Base-by-base conservation (phyloP, 2,113 vertebrate species). In the Neodon shergylaensis region DNA sequence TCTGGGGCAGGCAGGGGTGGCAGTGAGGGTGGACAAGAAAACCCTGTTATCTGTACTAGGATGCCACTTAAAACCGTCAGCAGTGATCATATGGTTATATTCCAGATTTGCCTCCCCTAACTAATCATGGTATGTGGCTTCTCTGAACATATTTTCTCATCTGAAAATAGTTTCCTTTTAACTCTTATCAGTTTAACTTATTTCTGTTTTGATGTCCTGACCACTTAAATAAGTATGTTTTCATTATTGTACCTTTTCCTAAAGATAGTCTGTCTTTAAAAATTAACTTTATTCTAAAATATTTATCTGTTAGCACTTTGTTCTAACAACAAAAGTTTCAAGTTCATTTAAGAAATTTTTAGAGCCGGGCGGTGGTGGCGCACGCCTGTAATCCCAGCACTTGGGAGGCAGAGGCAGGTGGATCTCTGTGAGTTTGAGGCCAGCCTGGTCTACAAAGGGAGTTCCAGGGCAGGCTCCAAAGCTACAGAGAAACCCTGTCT, bases 231-330 rank as follows among this genome's bases (percentile, higher is more conserved):
- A 28, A 89, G 36, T 3, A 33, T 61, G 49, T 66, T 91, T 58
- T 89, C 73, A 44, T 54, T 13, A 28, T 12, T 65, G 5, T 12
- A 9, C 28, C 1, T 79, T 90, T 90, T 63, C 54, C 66, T 88
- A 74, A 74, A 73, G 83, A 76, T 2, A 54, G 1, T 42, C 58
- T 26, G 26, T n/a, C 65, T 95, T 90, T 31, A 4, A 68, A 90
- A 65, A 9, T 96, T n/a, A 87, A 8, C 19, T 83, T 87, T 78
- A 82, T 92, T 90, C 70, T 58, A 92, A 61, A 92, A 31, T n/a
- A 58, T 49, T n/a, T 84, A 70, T 49, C 42, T n/a, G 52, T 42
- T 70, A 26, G 22, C 11, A 52, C 74, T 91, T 88, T 77, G 70
- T 81, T 90, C 33, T 70, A 73, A 33, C 63, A 58, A 83, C 26